Conservation (phyloP, 2,888 invertebrate genomes). For the Gryllus longicercus region DNA sequence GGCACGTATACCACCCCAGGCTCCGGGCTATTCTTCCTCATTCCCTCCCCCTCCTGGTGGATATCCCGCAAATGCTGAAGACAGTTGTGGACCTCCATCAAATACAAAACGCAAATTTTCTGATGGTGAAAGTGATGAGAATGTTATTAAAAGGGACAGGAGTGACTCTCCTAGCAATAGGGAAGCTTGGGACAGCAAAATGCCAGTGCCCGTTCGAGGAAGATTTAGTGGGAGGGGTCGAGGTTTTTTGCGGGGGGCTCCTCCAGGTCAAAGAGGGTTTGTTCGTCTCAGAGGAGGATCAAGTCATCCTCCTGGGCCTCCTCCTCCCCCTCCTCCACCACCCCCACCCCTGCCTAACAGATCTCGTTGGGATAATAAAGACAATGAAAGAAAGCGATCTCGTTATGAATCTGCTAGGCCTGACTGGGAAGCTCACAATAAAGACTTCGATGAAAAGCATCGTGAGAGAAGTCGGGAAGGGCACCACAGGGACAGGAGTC, state of each 20-base stretch:
- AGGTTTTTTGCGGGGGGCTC: neutral
- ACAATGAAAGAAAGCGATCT: conserved; percentile 11
- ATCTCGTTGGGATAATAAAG: conserved; percentile 1
- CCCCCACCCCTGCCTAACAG: neutral
- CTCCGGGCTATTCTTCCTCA: conserved; percentile 23
- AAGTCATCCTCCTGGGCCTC: neutral
- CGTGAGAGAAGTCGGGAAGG: conserved; percentile 27
- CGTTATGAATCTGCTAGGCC: conserved; percentile 28
- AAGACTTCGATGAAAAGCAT: conserved; percentile 31
- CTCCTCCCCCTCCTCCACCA: neutral
- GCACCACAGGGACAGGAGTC: conserved; percentile 25
- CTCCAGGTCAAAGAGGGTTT: conserved; percentile 21
- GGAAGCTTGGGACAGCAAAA: conserved; percentile 30
- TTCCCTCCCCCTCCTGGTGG: neutral
- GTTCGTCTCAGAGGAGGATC: conserved; percentile 22
- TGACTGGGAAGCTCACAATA: conserved; percentile 30
- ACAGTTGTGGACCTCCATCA: neutral
- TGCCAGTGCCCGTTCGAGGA: conserved; percentile 29
- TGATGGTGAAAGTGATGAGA: conserved; percentile 23
- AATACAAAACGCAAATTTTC: conserved; percentile 27
- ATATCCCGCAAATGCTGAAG: neutral
- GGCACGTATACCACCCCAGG: neutral
- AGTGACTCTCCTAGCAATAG: conserved; percentile 18
- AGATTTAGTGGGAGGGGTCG: conserved; percentile 24
- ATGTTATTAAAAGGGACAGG: conserved; percentile 11